phyloP scores from a whole-genome alignment of 1,140 invertebrate genomes.

The Drosophila ficusphila region DNA sequence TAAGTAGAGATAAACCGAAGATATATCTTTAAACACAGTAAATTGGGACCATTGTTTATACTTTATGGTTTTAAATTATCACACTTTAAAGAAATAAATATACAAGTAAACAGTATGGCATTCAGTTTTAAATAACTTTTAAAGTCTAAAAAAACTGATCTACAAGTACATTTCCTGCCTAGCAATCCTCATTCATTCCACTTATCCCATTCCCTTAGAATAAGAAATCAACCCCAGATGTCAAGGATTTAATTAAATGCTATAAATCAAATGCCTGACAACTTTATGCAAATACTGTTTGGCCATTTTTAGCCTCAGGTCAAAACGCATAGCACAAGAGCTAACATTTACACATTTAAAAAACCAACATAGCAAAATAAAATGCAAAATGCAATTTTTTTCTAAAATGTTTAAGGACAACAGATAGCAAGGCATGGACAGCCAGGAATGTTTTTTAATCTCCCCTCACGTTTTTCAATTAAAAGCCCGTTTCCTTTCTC shows the following conservation, averaged over 20 bases:
- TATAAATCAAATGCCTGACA: constrained; percentile 71
- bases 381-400: background rate
- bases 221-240: constrained; percentile 14
- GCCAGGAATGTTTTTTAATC: constrained; percentile 8
- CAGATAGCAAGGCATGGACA: constrained; percentile 2
- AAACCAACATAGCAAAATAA: constrained; percentile 8
- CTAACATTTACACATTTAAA: constrained; percentile 4
- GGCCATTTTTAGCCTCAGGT: constrained; percentile 21
- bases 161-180: too few relatives aligned
- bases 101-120: too few relatives aligned
- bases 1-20: background rate
- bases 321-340: constrained; percentile 18
- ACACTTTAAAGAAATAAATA: background rate
- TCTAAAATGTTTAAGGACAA: background rate
- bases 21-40: background rate
- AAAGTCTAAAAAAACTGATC: background rate
- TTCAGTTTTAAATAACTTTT: background rate
- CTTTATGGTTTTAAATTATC: too few relatives aligned
- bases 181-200: background rate
- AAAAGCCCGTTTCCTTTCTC: constrained; percentile 58
- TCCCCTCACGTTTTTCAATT: constrained; percentile 76
- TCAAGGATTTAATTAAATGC: constrained; percentile 66
- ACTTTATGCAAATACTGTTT: constrained; percentile 59
- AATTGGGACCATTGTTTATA: too few relatives aligned
- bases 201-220: background rate